Evolutionary conservation across 2,797 vertebrate species (phyloP).

Genomic region (Halcyon smyrnensis): DNA sequence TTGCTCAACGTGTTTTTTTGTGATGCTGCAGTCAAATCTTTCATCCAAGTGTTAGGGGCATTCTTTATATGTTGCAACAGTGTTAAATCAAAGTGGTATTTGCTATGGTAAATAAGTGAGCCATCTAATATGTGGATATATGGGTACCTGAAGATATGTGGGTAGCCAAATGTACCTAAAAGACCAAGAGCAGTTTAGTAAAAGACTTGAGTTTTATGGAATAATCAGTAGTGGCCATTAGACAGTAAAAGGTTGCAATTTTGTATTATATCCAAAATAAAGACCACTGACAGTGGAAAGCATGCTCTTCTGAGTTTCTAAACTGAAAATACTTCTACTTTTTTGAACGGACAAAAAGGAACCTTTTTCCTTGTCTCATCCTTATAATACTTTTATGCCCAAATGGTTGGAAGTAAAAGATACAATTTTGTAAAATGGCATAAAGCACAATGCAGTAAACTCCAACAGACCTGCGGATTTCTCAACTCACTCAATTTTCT

Average conservation of each 20-base stretch:
- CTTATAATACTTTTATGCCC: neutral
- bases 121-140: neutral
- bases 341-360: neutral
- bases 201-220: neutral
- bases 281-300: neutral
- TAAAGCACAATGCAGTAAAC: neutral
- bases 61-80: conserved; percentile 12
- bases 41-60: neutral
- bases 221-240: neutral
- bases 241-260: neutral
- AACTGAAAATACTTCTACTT: neutral
- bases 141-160: neutral
- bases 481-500: neutral
- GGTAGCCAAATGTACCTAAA: neutral
- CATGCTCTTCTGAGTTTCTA: neutral
- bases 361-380: neutral
- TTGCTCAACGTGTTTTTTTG: neutral
- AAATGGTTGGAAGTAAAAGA: neutral
- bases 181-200: neutral
- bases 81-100: neutral
- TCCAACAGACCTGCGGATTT: neutral
- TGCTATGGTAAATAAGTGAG: neutral
- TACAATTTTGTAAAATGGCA: neutral
- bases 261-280: neutral
- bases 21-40: conserved; percentile 45